Conservation (phyloP, 2,797 vertebrate genomes). For the Natrix natrix region DNA sequence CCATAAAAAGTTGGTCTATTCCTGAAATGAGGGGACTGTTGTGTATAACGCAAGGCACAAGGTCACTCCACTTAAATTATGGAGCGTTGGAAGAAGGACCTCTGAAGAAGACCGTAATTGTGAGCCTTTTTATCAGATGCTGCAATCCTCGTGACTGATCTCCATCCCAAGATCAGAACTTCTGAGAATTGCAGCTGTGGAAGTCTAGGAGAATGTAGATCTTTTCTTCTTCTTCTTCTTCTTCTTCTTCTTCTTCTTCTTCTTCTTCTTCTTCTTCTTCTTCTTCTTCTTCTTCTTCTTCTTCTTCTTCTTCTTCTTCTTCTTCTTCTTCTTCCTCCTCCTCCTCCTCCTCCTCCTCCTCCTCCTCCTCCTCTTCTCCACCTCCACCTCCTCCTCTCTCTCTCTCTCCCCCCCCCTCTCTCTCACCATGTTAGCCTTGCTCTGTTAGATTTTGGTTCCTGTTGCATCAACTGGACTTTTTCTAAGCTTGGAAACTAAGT, state of each 20-base stretch:
- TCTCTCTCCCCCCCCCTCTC: neutral
- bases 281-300: too few relatives aligned
- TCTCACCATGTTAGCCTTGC: neutral
- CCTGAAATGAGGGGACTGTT: neutral
- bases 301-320: too few relatives aligned
- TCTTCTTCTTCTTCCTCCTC: too few relatives aligned
- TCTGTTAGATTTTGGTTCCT: neutral
- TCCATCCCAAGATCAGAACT: neutral
- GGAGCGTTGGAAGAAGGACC: neutral
- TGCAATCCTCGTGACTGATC: neutral
- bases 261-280: too few relatives aligned
- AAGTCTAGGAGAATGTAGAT: neutral
- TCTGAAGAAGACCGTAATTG: neutral
- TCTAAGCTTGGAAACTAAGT: neutral
- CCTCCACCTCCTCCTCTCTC: too few relatives aligned
- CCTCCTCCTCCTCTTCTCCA: too few relatives aligned
- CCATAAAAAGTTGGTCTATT: neutral
- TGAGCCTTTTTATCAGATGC: neutral
- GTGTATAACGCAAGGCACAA: neutral
- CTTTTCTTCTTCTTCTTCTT: neutral
- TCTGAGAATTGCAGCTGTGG: neutral
- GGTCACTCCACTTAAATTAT: neutral
- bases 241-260: too few relatives aligned
- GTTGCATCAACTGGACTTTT: neutral
- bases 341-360: too few relatives aligned